A percentile compares a stretch with the other conserved stretches of the same genome.
These are phyloP conservation scores for Aldrovandia affinis DNA, from an alignment of 2,797 vertebrate genomes.

Conservation along the genomic window DNA sequence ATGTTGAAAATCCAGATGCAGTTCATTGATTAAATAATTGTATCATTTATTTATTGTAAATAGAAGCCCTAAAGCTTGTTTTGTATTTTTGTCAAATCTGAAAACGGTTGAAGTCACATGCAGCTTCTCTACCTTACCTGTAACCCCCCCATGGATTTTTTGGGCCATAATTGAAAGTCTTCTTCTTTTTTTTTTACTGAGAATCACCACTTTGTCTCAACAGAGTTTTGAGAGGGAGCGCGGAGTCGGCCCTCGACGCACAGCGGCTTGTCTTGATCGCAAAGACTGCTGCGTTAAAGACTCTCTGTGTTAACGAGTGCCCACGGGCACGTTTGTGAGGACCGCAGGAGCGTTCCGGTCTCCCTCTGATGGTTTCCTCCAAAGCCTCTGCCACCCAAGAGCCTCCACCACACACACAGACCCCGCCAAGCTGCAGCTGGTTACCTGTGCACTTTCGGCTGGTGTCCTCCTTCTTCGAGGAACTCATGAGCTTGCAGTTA, in stretches of 20 bases:
- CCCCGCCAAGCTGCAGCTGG: background rate
- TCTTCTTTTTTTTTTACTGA: background rate
- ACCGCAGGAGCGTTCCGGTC: background rate
- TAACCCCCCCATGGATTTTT: background rate
- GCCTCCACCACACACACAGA: no score
- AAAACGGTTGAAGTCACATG: background rate
- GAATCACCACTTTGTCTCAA: background rate
- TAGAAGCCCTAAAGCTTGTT: no score
- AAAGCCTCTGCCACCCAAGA: background rate
- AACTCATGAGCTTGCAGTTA: constrained; percentile 94
- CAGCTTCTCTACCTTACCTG: background rate
- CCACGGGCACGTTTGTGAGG: background rate
- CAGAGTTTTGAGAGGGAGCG: background rate
- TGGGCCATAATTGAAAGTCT: background rate
- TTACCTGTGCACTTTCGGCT: constrained; percentile 93
- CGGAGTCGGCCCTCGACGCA: background rate
- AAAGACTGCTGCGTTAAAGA: background rate
- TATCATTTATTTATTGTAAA: no score
- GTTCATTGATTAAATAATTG: no score
- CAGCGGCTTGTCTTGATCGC: background rate
- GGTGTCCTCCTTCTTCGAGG: constrained; percentile 89
- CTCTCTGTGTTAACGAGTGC: background rate
- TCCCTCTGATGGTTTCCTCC: background rate
- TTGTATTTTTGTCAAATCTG: background rate
- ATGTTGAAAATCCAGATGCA: no score